Evolutionary conservation across 2,888 invertebrate species (phyloP), one percentile per base, ranked within the genome.

Genomic region (Meta bourneti): DNA sequence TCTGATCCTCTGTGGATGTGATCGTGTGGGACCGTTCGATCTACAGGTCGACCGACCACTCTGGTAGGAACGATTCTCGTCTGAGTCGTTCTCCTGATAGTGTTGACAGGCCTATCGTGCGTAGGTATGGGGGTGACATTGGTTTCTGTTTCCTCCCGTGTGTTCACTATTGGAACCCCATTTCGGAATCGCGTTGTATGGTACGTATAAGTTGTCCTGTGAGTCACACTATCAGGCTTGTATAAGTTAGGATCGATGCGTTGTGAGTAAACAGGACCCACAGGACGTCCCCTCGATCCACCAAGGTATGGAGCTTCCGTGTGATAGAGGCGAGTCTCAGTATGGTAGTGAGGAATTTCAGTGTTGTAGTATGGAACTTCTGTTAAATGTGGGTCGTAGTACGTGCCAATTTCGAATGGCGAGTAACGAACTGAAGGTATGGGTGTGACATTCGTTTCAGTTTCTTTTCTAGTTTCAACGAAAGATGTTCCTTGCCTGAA

Each of bases 381-480:
- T 49, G 48, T 54, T 11, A 79, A 34, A 54, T 75, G 9, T 20
- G 81, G 71, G 49, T 88, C 87, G 80, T 91, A 91, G 49, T 91
- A 85, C 6, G 92, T 89, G 6, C 89, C 88, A 16, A 92, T 85
- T 75, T 88, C 92, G 71, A 81, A 77, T 34, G 85, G 87, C 7
- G 89, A 85, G 49, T 92, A 89, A 8, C 89, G 74, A 6, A 83
- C 84, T 6, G 86, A 48, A 5, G 81, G 71, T n/a, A 84, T 51
- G 0, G 81, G 90, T 19, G 92, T 87, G n/a, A 98, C 96, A 95
- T 98, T 98, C 0, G 98, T 98, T 85, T 98, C 96, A 0, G 98
- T 98, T 95, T 98, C 97, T 95, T 98, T 98, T 0, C 98, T 96
- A 94, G 98, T 98, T 6, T 97, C 97, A 4, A 98, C 97, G 72